Evolutionary conservation across 2,797 vertebrate species (phyloP).

Genomic region (Onychomys torridus): DNA sequence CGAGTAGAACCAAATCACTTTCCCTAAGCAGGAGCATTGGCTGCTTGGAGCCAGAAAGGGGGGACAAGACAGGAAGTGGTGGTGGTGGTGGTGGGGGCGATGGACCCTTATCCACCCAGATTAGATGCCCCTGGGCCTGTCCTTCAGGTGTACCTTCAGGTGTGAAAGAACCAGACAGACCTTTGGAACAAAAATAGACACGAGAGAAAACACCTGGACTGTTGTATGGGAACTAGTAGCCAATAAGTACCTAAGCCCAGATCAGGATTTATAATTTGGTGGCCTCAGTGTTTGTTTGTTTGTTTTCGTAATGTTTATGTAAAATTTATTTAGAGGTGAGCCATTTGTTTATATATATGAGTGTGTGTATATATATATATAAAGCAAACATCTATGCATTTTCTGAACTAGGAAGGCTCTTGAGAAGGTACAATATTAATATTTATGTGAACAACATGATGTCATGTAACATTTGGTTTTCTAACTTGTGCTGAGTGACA

Average conservation of each 20-base stretch:
- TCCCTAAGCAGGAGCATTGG: slow-evolving; percentile 20
- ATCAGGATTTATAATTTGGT: background rate
- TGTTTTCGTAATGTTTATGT: background rate
- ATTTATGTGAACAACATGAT: background rate
- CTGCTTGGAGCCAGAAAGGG: background rate
- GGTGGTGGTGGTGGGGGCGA: background rate
- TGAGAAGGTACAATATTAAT: background rate
- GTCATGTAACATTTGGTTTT: background rate
- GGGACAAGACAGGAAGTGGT: background rate
- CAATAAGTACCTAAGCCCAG: background rate
- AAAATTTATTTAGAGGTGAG: background rate
- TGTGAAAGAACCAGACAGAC: background rate
- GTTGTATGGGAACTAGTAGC: background rate
- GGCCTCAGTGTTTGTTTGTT: background rate
- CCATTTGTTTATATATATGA: background rate
- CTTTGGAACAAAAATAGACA: slow-evolving; percentile 1
- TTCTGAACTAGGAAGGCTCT: slow-evolving; percentile 20
- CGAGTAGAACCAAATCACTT: slow-evolving; percentile 62
- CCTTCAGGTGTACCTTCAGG: background rate
- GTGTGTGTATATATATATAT: background rate
- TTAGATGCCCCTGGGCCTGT: background rate
- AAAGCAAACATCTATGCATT: background rate
- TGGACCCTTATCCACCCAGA: background rate
- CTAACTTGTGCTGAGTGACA: background rate
- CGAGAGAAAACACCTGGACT: background rate